Conservation (phyloP, 2,888 invertebrate genomes). For the Corbicula japonica region DNA sequence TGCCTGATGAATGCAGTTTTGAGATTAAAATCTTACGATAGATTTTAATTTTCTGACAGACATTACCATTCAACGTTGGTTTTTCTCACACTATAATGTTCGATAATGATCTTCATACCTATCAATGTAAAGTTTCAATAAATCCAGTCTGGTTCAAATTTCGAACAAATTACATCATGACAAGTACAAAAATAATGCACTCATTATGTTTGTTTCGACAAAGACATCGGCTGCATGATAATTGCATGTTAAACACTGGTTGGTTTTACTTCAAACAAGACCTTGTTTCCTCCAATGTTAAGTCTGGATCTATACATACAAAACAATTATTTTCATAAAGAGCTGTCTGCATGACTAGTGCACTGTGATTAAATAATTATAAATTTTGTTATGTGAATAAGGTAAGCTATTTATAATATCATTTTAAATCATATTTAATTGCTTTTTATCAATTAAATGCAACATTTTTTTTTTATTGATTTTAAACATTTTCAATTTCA, state of each 20-base stretch:
- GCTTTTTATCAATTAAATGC: too few species aligned
- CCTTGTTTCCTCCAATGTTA: neutral
- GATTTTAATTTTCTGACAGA: too few species aligned
- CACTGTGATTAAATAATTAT: too few species aligned
- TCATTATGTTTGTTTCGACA: slow-evolving; percentile 21
- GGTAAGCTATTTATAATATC: neutral
- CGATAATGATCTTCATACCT: neutral
- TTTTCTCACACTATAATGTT: too few species aligned
- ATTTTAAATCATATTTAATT: neutral
- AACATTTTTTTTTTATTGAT: too few species aligned
- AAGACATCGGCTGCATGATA: slow-evolving; percentile 18
- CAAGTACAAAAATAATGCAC: slow-evolving; percentile 7
- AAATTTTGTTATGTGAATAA: too few species aligned
- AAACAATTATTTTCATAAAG: too few species aligned
- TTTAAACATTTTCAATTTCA: too few species aligned
- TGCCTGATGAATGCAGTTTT: too few species aligned
- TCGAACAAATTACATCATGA: slow-evolving; percentile 17
- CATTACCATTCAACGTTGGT: too few species aligned
- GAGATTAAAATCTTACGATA: too few species aligned
- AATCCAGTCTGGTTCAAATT: slow-evolving; percentile 15
- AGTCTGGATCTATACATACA: neutral
- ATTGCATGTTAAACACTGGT: slow-evolving; percentile 28
- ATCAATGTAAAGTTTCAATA: slow-evolving; percentile 16
- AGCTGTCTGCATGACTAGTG: too few species aligned
- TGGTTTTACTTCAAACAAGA: slow-evolving; percentile 3